Conservation (phyloP, 2,797 vertebrate species). For the Urophycis tenuis region DNA sequence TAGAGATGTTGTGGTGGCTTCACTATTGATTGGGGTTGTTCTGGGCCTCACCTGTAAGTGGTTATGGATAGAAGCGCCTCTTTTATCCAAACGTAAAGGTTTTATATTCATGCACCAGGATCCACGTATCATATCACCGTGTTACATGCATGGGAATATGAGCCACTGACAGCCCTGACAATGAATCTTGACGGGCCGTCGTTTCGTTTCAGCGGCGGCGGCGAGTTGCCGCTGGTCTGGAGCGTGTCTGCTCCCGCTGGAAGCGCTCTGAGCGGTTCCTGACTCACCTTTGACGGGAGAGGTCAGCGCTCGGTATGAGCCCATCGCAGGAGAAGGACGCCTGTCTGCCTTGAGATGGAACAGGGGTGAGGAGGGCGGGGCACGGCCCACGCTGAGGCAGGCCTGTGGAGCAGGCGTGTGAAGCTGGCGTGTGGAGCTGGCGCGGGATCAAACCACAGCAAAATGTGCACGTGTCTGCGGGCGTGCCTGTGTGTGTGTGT, state of each 20-base stretch:
- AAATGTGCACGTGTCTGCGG: conserved; percentile 38
- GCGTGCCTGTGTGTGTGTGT: conserved; percentile 7
- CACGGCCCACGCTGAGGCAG: conserved; percentile 6
- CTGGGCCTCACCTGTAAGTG: neutral
- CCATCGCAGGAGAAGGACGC: conserved; percentile 17
- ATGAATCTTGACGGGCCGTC: neutral
- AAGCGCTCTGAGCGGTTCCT: conserved; percentile 24
- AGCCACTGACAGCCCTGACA: neutral
- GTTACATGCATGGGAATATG: neutral
- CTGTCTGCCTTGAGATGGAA: neutral
- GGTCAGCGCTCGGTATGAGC: conserved; percentile 17
- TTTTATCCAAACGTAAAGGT: neutral
- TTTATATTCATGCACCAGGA: neutral
- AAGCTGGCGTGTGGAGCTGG: no score
- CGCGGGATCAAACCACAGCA: no score
- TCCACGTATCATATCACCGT: neutral
- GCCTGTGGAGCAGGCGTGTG: conserved; percentile 1
- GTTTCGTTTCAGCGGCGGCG: neutral
- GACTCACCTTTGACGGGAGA: conserved; percentile 38
- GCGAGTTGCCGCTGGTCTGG: neutral
- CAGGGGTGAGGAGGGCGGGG: no score
- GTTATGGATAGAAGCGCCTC: neutral
- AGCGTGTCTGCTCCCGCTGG: conserved; percentile 7
- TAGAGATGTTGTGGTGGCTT: conserved; percentile 5
- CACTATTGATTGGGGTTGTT: conserved; percentile 5